Evolutionary conservation across 2,797 vertebrate species (phyloP).

Genomic region (Tiaroga cobitis): DNA sequence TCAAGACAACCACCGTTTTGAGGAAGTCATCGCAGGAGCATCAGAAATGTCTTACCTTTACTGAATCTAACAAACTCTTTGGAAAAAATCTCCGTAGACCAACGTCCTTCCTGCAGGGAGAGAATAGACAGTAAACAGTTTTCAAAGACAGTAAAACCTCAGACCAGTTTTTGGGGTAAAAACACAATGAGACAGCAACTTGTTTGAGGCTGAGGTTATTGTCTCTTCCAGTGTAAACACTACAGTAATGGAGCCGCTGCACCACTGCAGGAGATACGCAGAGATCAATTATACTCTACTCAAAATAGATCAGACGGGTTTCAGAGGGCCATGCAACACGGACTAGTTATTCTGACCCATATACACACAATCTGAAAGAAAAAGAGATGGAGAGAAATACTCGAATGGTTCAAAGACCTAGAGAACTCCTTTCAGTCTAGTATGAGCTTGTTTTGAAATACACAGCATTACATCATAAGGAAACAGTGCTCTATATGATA

Average conservation of each 20-base stretch:
- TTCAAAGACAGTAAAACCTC: not conserved
- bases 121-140: conserved; percentile 30
- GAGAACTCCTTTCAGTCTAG: conserved; percentile 12
- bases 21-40: not conserved
- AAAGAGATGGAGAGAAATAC: conserved; percentile 3
- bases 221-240: not conserved
- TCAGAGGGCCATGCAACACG: conserved; percentile 38
- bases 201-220: not conserved
- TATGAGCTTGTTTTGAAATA: not conserved
- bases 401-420: conserved; percentile 4
- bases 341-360: conserved; percentile 59
- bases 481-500: not conserved
- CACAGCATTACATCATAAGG: conserved; percentile 8
- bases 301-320: conserved; percentile 61
- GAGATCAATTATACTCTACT: conserved; percentile 57
- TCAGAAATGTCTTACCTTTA: conserved; percentile 85
- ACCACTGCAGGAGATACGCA: conserved; percentile 46
- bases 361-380: conserved; percentile 45
- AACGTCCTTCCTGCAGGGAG: conserved; percentile 90
- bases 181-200: not conserved
- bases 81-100: conserved; percentile 97
- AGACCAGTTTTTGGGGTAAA: not conserved
- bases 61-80: conserved; percentile 94
- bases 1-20: conserved; percentile 9
- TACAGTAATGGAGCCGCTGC: conserved; percentile 12